Percentiles rank a stretch among this genome's conserved stretches.
Conservation (phyloP, 2,888 invertebrate species). For the Chelonus formosanus region DNA sequence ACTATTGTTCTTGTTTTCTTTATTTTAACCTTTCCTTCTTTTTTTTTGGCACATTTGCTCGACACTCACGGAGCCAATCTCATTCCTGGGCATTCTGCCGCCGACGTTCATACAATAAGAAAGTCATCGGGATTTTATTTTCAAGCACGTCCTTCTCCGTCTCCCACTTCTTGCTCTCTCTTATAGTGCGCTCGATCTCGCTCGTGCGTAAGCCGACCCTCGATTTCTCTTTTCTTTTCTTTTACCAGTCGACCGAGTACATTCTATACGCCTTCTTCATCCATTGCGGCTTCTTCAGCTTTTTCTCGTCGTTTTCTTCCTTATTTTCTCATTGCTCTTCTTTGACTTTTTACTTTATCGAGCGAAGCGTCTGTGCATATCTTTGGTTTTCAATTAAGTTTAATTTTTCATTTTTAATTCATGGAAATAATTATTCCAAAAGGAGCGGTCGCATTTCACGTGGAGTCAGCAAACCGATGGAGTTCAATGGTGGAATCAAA, state of each 20-base stretch:
- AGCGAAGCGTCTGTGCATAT: constrained; percentile 1
- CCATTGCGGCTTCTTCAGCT: constrained; percentile 1
- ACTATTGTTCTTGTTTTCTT: constrained; percentile 6
- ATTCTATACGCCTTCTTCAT: constrained; percentile 3
- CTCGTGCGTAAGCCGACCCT: constrained; percentile 38
- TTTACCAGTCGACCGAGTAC: constrained; percentile 17
- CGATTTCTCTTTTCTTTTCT: constrained; percentile 52
- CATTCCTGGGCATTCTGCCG: constrained; percentile 9
- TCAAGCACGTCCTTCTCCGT: constrained; percentile 10
- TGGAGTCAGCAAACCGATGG: background rate
- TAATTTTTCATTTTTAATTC: constrained; percentile 11
- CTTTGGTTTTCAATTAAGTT: constrained; percentile 15
- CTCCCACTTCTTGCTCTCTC: too few species aligned
- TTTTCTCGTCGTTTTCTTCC: constrained; percentile 9
- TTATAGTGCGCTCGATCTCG: constrained; percentile 44
- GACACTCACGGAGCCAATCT: constrained; percentile 19
- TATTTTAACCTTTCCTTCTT: constrained; percentile 1
- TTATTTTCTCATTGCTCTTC: background rate
- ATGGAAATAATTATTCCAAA: constrained; percentile 5
- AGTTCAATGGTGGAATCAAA: constrained; percentile 16
- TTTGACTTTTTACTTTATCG: background rate
- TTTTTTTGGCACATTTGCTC: constrained; percentile 15
- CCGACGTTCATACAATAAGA: constrained; percentile 26
- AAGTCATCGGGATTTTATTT: constrained; percentile 30
- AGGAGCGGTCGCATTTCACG: constrained; percentile 3